A percentile compares a stretch with the other conserved stretches of the same genome.
Conservation (phyloP, 1,140 invertebrate genomes). For the Lasaia peninsularis region DNA sequence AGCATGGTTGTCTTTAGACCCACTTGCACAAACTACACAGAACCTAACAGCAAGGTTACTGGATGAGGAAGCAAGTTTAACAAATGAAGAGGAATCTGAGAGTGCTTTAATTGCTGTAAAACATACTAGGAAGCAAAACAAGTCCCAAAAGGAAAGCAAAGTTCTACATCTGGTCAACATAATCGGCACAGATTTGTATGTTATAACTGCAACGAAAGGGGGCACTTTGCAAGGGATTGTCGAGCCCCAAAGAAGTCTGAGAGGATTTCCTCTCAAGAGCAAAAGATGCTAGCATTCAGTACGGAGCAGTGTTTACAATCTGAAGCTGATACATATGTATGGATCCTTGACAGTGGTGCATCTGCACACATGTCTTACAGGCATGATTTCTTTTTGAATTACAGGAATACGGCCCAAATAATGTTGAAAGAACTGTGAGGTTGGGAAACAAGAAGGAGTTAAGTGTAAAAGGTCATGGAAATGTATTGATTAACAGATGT, state of each 20-base stretch:
- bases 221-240: background rate
- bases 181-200: background rate
- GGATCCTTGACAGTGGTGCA: background rate
- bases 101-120: background rate
- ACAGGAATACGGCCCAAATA: background rate
- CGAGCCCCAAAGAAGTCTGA: background rate
- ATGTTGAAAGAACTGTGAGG: background rate
- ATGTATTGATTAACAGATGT: background rate
- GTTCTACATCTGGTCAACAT: background rate
- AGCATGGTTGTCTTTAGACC: background rate
- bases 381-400: background rate
- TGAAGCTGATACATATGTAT: background rate
- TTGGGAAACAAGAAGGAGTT: background rate
- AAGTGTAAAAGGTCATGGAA: background rate
- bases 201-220: background rate
- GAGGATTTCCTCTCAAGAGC: background rate
- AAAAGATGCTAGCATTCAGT: background rate
- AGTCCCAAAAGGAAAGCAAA: background rate
- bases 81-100: background rate
- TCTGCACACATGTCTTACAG: conserved; percentile 1
- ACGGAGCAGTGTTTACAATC: background rate
- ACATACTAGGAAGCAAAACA: background rate
- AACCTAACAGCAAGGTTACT: background rate
- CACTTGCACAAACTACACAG: background rate
- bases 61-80: background rate